phyloP scores from a whole-genome alignment of 2,113 vertebrate species.

The Daubentonia madagascariensis region DNA sequence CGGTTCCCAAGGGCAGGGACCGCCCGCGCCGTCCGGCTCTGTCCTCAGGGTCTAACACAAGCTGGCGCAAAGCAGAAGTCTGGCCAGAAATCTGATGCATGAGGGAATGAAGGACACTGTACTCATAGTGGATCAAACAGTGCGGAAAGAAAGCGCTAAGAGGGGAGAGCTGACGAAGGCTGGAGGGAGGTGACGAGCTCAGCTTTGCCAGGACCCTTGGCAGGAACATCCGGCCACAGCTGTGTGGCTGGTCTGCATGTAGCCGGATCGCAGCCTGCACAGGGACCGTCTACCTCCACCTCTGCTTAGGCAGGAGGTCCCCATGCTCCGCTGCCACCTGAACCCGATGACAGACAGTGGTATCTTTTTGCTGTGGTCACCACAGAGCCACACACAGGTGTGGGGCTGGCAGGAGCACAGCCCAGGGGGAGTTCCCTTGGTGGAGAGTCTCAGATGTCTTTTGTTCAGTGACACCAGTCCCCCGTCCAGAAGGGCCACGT shows the following conservation, averaged over 20 bases:
- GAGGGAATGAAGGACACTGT: too few relatives aligned
- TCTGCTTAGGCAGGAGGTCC: neutral
- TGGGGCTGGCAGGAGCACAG: rapidly evolving
- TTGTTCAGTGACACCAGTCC: rapidly evolving
- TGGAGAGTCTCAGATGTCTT: neutral
- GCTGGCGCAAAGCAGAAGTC: rapidly evolving
- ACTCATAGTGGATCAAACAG: neutral
- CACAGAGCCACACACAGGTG: neutral
- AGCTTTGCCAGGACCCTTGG: neutral
- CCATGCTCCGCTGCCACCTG: neutral
- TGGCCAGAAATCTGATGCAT: neutral
- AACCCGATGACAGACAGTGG: rapidly evolving
- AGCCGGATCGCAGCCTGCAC: rapidly evolving
- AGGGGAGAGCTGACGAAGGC: rapidly evolving
- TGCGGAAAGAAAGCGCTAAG: rapidly evolving
- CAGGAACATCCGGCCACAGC: neutral
- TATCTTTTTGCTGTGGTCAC: rapidly evolving
- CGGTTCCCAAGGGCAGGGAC: neutral
- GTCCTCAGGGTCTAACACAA: rapidly evolving
- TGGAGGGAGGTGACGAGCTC: rapidly evolving
- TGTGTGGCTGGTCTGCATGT: rapidly evolving
- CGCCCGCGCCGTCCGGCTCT: rapidly evolving
- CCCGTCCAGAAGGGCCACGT: rapidly evolving
- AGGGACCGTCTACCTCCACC: neutral
- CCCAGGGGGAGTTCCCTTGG: rapidly evolving